phyloP scores from a whole-genome alignment of 2,797 vertebrate genomes.

The Galaxias olidus region DNA sequence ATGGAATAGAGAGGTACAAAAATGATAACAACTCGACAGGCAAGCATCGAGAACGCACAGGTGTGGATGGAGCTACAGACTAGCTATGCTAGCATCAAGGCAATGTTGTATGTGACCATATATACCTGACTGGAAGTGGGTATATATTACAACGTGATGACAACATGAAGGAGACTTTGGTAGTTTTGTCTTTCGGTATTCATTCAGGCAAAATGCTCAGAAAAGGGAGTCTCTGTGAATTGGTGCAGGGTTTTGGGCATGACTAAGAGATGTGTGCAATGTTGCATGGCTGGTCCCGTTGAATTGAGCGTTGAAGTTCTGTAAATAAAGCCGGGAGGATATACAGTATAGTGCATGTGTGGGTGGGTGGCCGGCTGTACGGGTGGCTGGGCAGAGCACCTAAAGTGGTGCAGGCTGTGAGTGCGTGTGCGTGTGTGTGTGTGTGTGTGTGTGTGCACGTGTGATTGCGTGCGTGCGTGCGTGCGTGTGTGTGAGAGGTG shows the following conservation, averaged over 20 bases:
- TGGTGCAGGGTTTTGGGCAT: too few relatives aligned
- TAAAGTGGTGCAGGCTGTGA: too few relatives aligned
- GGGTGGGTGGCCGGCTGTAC: background rate
- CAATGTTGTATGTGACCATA: slow-evolving; percentile 9
- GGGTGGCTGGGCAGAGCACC: background rate
- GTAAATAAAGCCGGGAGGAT: too few relatives aligned
- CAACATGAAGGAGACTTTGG: slow-evolving; percentile 46
- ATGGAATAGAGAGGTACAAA: slow-evolving; percentile 2
- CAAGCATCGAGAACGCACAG: slow-evolving; percentile 3
- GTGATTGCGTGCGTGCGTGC: too few relatives aligned
- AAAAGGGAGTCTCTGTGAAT: background rate
- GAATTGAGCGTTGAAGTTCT: too few relatives aligned
- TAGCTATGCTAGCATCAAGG: slow-evolving; percentile 14
- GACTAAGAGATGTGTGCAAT: too few relatives aligned
- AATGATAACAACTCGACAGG: background rate
- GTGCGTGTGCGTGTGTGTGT: too few relatives aligned
- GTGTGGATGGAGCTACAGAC: slow-evolving; percentile 14
- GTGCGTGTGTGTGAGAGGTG: background rate
- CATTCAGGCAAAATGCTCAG: background rate
- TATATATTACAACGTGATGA: slow-evolving; percentile 35
- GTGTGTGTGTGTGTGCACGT: too few relatives aligned
- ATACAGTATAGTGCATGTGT: background rate
- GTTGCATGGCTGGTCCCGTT: too few relatives aligned
- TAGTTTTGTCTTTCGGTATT: slow-evolving; percentile 2
- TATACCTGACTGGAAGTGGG: slow-evolving; percentile 6